Base-by-base conservation (phyloP, 2,113 vertebrate species). In the Lampris megalopsis region DNA sequence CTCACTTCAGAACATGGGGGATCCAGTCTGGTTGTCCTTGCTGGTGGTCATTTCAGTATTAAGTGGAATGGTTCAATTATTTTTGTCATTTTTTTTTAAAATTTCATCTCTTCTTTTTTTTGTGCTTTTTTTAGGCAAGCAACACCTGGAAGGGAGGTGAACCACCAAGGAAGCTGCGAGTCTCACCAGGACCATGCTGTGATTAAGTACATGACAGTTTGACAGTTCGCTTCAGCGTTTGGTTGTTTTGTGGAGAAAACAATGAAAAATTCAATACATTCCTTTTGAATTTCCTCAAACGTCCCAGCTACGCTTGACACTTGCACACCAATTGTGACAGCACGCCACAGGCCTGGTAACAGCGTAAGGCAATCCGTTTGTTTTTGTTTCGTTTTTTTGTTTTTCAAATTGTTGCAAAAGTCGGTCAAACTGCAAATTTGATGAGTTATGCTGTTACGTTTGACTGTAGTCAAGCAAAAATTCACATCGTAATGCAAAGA, bases 1-100 rank as follows among this genome's bases (percentile, higher is more conserved):
- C 88, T 91, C 91, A 85, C 82, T 88, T 90, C 83, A 69, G 74
- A 63, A 73, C 68, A 54, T 43, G 57, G 81, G 40, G 73, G 77
- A 79, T 86, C 82, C 72, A 68, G 56, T 49, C 63, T 68, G 75
- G 68, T 60, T 79, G 78, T 85, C 70, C 75, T 83, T 83, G 79
- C 72, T 81, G 72, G 79, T 88, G 90, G 82, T 80, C 81, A 88
- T 81, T 84, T 63, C 52, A 82, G 72, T 74, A 68, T 73, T 66
- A 68, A 62, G 54, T 68, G 75, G 74, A 82, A 80, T 79, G 35
- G 81, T 80, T 79, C 65, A 42, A 56, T 61, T 71, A 43, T 84
- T 82, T 75, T 74, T 24, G 24, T 24, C 24, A 24, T 24, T 24
- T 24, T 24, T 24, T 24, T 24, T 24, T 24, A 0, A 24, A 24